Evolutionary conservation across 2,113 vertebrate genomes (phyloP), one percentile per base, ranked within the genome.

Genomic region (Dipodomys ordii): DNA sequence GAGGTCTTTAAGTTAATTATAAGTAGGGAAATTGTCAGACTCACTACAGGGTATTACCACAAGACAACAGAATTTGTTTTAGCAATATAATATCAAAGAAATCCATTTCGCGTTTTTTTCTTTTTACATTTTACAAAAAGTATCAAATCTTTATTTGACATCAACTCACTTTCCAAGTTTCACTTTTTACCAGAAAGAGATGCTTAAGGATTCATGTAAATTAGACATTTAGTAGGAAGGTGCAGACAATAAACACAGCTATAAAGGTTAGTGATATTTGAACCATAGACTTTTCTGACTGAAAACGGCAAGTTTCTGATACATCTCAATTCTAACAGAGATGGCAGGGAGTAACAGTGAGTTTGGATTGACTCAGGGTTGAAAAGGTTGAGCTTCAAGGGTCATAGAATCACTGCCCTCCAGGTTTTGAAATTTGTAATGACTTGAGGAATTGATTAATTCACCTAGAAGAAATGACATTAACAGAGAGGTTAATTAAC

Each of bases 371-470:
- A 69, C 11, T 77, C 11, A 18, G 76, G 32, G 60, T 83, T 92
- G 68, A 94, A 18, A 62, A 78, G 18, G 16, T n/a, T 74, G 30
- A 69, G 22, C 46, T 32, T 87, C 76, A 87, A 89, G 32, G 9
- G n/a, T n/a, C 62, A 53, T 27, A 87, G 72, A 87, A 92, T 27
- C 65, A 83, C 35, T 88, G 2, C 5, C n/a, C 15, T 87, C 32
- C 32, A 79, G 12, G 23, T 88, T 96, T 93, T 80, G 11, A 94
- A 83, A 88, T 91, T 69, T 79, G 22, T 83, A 35, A 73, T 65
- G 71, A 67, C 25, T 88, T 85, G 92, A 83, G 28, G 19, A 79
- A 90, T 22, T 72, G 25, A 82, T 4, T 81, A 68, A 88, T 69
- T 49, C 8, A 49, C 12, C 8, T 49, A 49, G 49, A 49, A 49